Percentiles rank a stretch among this genome's conserved stretches.
Evolutionary conservation across 2,113 vertebrate genomes (phyloP).

Genomic region (Colistium nudipinnis): DNA sequence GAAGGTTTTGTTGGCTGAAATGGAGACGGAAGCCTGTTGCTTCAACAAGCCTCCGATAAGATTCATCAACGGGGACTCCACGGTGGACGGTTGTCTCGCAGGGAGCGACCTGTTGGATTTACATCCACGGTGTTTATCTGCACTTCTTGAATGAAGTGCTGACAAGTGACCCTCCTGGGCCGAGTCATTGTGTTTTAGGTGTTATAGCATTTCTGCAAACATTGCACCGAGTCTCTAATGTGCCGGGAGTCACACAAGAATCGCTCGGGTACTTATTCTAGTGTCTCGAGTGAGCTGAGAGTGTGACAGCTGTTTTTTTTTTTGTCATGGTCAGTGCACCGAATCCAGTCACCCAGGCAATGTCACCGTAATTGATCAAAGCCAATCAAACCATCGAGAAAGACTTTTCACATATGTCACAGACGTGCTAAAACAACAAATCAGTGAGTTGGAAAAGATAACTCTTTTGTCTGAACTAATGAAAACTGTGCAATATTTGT

Average conservation of each 20-base stretch:
- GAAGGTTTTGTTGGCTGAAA: conserved; percentile 69
- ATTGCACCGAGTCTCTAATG: background rate
- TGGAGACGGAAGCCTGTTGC: conserved; percentile 77
- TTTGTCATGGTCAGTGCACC: background rate
- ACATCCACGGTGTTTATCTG: conserved; percentile 64
- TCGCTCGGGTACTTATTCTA: background rate
- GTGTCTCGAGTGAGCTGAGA: background rate
- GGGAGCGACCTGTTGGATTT: conserved; percentile 65
- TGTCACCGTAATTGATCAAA: background rate
- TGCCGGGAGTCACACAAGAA: background rate
- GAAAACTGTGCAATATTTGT: background rate
- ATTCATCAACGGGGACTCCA: conserved; percentile 68
- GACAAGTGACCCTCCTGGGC: conserved; percentile 49
- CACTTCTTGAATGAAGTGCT: conserved; percentile 55
- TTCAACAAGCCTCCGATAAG: conserved; percentile 75
- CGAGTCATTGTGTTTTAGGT: conserved; percentile 19
- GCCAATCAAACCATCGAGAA: background rate
- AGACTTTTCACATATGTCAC: too few relatives aligned
- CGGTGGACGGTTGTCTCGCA: conserved; percentile 47
- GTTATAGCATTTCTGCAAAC: conserved; percentile 16
- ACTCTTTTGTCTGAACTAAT: background rate
- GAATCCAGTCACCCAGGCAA: background rate
- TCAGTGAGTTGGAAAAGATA: background rate
- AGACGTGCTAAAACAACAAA: too few relatives aligned
- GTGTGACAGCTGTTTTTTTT: background rate